Evolutionary conservation across 2,797 vertebrate genomes (phyloP).

Genomic region (Synaphobranchus kaupii): DNA sequence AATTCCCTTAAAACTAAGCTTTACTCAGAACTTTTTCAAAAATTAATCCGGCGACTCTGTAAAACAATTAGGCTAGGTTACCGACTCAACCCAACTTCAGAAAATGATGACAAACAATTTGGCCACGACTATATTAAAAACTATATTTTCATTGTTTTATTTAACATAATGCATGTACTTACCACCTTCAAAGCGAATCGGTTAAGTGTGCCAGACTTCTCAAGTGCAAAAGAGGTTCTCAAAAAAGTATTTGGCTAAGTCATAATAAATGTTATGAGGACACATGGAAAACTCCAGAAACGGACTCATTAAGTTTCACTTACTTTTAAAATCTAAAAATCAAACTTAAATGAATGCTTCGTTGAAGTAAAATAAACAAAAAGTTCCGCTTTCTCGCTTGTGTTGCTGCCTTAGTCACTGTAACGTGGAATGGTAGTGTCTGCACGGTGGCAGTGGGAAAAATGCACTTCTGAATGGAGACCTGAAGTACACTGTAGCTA

Average conservation of each 20-base stretch:
- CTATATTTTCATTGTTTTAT: not conserved
- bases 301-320: not conserved
- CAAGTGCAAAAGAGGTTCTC: not conserved
- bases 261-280: not conserved
- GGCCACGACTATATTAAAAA: not conserved
- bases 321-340: not conserved
- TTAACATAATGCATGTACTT: not conserved
- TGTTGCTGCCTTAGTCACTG: slow-evolving; percentile 22
- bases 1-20: not conserved
- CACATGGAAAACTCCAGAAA: not conserved
- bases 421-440: slow-evolving; percentile 3
- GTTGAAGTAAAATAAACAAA: not conserved
- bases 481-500: slow-evolving; percentile 28
- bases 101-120: not conserved
- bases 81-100: not conserved
- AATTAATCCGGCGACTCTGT: too few relatives aligned
- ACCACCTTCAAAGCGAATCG: slow-evolving; percentile 1
- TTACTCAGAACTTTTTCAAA: not conserved
- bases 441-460: not conserved
- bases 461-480: slow-evolving; percentile 23
- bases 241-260: not conserved
- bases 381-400: slow-evolving; percentile 16
- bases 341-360: slow-evolving; percentile 7
- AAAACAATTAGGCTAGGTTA: not conserved
- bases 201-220: not conserved